Base-by-base conservation (phyloP, 2,797 vertebrate species). In the Glyptemys insculpta region DNA sequence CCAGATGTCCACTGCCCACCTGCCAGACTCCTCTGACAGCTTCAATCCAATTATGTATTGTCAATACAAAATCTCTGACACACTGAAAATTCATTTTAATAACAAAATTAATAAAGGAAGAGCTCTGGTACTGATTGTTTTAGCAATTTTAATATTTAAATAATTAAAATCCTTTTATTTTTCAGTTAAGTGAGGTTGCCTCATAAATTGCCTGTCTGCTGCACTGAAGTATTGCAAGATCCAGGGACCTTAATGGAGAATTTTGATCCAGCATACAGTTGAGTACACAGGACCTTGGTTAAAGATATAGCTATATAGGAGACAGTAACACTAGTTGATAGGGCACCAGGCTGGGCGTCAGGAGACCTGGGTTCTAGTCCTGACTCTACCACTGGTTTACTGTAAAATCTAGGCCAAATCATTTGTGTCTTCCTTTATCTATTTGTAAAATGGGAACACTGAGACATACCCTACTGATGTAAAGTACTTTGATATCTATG, bases 151-250 rank as follows among this genome's bases (percentile, higher is more conserved):
- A 12, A 1, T 10, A 54, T 25, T 62, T 23, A 19, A 83, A 4
- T 1, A 54, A 18, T 0, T 2, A 47, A 0, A 1, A 52, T 54
- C 34, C 19, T 16, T 21, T 12, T 8, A 37, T 47, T 37, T 8
- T 0, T 74, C 15, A 1, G 27, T 44, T 50, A 23, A 12, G 49
- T 0, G 2, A 84, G 31, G 56, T 4, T 85, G 85, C 27, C 85
- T 68, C 37, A 5, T 50, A 44, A 68, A 3, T 44, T 47, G 21
- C 84, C 37, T 12, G 44, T 10, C 59, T 2, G 52, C 34, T 16
- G 12, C 4, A 0, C 25, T 76, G 41, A 76, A 21, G 10, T 76
- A 47, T 8, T 47, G 23, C 41, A 76, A 1, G 47, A 80, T 31
- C 6, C 52, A 29, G 50, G 18, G 59, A 29, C 11, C 4, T 27